Conservation (phyloP, 2,888 invertebrate genomes). For the Stomorhina lunata region DNA sequence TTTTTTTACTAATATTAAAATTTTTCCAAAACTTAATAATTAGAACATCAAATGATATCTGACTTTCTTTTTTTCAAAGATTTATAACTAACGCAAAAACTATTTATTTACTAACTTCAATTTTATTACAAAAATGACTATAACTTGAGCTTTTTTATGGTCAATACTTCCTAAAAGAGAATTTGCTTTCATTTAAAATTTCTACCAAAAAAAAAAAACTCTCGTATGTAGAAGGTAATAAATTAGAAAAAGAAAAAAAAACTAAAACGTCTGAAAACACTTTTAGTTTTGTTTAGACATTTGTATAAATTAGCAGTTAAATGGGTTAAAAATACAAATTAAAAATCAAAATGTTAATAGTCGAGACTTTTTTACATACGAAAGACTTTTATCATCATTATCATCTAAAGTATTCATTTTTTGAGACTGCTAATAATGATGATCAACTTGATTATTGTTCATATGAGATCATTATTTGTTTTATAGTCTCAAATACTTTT, state of each 20-base stretch:
- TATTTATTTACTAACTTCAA: too few species aligned
- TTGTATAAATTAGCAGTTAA: neutral
- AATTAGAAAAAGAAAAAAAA: neutral
- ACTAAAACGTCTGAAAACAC: conserved; percentile 16
- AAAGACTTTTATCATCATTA: too few species aligned
- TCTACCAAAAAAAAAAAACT: neutral
- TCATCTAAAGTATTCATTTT: too few species aligned
- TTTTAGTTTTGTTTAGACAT: conserved; percentile 13
- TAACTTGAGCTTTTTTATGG: neutral
- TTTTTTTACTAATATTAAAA: neutral
- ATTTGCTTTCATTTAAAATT: neutral
- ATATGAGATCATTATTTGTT: conserved; percentile 29
- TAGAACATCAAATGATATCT: neutral
- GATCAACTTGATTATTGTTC: neutral
- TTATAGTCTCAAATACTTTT: conserved; percentile 10
- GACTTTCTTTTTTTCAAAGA: neutral
- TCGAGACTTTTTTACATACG: neutral
- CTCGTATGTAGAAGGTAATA: neutral
- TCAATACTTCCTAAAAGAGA: neutral
- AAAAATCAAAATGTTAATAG: neutral
- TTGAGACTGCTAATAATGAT: neutral
- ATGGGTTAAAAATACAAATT: neutral
- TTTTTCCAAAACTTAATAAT: neutral
- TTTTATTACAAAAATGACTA: neutral
- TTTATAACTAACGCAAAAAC: too few species aligned